Conservation (phyloP, 37 sponge, comb jelly and placozoan species). For the Cliona cf. orientalis region DNA sequence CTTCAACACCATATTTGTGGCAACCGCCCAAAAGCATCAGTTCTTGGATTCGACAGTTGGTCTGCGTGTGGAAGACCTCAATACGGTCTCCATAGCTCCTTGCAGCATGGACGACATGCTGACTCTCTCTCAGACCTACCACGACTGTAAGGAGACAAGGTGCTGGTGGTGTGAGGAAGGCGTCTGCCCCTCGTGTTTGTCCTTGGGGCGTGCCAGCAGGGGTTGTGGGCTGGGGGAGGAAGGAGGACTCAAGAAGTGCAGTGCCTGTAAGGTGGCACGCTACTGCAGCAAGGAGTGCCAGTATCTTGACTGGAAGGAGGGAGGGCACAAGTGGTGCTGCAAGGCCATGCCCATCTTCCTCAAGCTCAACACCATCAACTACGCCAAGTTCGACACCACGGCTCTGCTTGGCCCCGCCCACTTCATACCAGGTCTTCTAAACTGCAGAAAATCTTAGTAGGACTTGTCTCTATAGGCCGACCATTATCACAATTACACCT, state of each 20-base stretch:
- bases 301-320: conserved; percentile 41
- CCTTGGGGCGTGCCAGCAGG: background rate
- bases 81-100: conserved; percentile 17
- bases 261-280: conserved; percentile 35
- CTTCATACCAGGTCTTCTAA: too few species aligned
- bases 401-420: too few species aligned
- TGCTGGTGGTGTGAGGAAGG: conserved; percentile 55
- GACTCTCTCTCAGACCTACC: conserved; percentile 21
- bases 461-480: too few species aligned
- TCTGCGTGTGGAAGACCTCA: conserved; percentile 43
- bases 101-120: conserved; percentile 27
- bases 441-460: too few species aligned
- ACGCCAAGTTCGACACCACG: background rate
- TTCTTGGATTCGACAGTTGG: conserved; percentile 52
- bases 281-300: conserved; percentile 60
- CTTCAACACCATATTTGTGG: conserved; percentile 30
- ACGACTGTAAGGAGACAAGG: background rate
- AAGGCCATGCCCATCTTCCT: conserved; percentile 51
- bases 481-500: too few species aligned
- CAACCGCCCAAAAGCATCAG: conserved; percentile 31
- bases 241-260: conserved; percentile 20
- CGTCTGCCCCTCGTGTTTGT: background rate
- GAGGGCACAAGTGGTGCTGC: conserved; percentile 44
- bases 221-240: background rate
- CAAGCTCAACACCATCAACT: background rate